Evolutionary conservation across 2,888 invertebrate genomes (phyloP).

Genomic region (Euphydryas editha): DNA sequence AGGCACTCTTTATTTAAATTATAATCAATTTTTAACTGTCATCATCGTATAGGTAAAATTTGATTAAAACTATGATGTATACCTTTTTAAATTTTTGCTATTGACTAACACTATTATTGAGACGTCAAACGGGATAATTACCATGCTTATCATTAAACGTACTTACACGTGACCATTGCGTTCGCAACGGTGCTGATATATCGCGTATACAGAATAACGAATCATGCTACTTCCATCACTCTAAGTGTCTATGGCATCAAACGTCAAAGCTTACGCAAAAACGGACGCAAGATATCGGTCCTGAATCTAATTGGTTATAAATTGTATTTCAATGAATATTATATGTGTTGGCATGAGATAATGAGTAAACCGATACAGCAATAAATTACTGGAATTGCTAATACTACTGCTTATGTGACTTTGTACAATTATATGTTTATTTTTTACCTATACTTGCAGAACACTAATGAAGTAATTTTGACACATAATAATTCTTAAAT

Average conservation of each 20-base stretch:
- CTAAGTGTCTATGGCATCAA: background rate
- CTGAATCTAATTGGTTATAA: constrained; percentile 46
- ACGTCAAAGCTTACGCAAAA: constrained; percentile 42
- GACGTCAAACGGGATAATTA: background rate
- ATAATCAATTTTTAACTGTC: background rate
- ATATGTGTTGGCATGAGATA: constrained; percentile 25
- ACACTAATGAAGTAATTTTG: background rate
- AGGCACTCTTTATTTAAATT: background rate
- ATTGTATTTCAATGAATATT: constrained; percentile 37
- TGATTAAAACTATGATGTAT: too few relatives aligned
- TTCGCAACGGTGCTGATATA: too few relatives aligned
- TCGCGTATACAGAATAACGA: background rate
- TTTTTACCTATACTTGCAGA: background rate
- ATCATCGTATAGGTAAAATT: too few relatives aligned
- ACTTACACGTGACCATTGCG: background rate
- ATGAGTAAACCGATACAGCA: constrained; percentile 21
- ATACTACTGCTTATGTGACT: background rate
- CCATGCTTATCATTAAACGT: background rate
- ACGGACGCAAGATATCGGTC: constrained; percentile 38
- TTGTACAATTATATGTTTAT: background rate
- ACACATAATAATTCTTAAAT: too few relatives aligned
- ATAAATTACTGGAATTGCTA: background rate
- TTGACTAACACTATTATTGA: too few relatives aligned
- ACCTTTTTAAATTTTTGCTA: too few relatives aligned
- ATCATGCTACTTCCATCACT: background rate